Evolutionary conservation across 1,140 invertebrate genomes (phyloP), one percentile per base, ranked within the genome.

Genomic region (Lycorma delicatula): DNA sequence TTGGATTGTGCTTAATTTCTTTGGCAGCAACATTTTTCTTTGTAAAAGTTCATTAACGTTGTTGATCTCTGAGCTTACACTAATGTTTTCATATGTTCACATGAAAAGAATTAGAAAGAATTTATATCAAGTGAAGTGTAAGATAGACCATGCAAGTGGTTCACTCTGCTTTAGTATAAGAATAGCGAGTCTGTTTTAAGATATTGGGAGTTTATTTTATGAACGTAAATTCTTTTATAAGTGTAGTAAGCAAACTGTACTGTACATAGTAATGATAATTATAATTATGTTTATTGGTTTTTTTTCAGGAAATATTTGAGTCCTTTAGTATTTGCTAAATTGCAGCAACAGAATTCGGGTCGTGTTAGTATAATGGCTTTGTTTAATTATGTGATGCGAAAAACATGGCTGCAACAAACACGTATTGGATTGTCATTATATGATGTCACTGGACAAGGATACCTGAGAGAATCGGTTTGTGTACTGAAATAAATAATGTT

Each of bases 371-470:
- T 89, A 3, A 81, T 84, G 69, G 86, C 89, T 7, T 78, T 97
- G 41, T 97, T 96, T 70, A 96, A 96, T 66, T 97, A 97, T 72
- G 85, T 93, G 0, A 96, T 97, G 91, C 78, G 90, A 18, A 91
- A 95, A 72, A 87, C 93, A 3, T 97, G 93, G 92, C 72, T 95
- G 6, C 86, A 91, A 67, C 93, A 97, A 71, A 96, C 92, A 1
- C 77, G 93, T 67, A 92, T 97, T 60, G 91, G 91, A 0, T 75
- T 97, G 5, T 94, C 92, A 0, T 74, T 97, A 5, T 97, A 96
- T 72, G 95, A 98, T 77, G 85, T 88, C 5, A 85, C 86, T 13
- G 95, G 94, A 0, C 87, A 93, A 67, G 94, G 95, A 16, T 97
- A 89, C 72, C 77, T 97, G 0, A 83, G 86, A 61, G 93, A 97